Percentiles rank a stretch among this genome's conserved stretches.
Evolutionary conservation across 2,113 vertebrate species (phyloP).

Genomic region (Pelecanoides urinatrix): DNA sequence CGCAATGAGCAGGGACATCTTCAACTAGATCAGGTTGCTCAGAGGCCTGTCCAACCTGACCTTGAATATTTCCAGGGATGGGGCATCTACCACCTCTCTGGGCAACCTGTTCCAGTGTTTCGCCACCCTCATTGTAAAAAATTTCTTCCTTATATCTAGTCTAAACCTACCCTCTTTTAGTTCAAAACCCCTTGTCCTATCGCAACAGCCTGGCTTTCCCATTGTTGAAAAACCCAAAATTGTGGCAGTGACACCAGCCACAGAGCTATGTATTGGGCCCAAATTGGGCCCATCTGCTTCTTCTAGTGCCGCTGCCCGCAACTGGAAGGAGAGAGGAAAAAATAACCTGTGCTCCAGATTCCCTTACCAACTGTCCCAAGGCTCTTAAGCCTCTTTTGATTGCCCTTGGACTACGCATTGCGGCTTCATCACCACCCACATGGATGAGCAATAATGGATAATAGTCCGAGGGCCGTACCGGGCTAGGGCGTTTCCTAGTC

Average conservation of each 20-base stretch:
- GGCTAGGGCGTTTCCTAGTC: background rate
- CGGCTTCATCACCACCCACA: background rate
- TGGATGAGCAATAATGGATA: background rate
- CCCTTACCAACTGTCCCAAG: background rate
- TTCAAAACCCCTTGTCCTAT: no score
- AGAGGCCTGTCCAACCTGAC: no score
- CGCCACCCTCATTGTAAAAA: no score
- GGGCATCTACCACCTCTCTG: no score
- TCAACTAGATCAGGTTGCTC: no score
- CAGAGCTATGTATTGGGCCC: background rate
- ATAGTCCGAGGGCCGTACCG: background rate
- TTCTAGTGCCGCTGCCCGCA: background rate
- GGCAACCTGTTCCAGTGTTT: no score
- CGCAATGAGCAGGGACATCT: no score
- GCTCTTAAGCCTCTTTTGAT: background rate
- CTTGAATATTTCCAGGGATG: no score
- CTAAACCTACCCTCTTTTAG: no score
- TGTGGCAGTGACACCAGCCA: background rate
- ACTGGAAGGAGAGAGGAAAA: background rate
- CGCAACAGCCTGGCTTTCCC: background rate
- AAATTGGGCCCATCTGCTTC: background rate
- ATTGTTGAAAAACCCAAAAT: background rate
- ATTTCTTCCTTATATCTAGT: no score
- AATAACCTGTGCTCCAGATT: no score
- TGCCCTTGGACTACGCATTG: background rate